These are phyloP conservation scores for Physeter macrocephalus DNA, from an alignment of 2,113 vertebrate genomes.

Conservation along the genomic window DNA sequence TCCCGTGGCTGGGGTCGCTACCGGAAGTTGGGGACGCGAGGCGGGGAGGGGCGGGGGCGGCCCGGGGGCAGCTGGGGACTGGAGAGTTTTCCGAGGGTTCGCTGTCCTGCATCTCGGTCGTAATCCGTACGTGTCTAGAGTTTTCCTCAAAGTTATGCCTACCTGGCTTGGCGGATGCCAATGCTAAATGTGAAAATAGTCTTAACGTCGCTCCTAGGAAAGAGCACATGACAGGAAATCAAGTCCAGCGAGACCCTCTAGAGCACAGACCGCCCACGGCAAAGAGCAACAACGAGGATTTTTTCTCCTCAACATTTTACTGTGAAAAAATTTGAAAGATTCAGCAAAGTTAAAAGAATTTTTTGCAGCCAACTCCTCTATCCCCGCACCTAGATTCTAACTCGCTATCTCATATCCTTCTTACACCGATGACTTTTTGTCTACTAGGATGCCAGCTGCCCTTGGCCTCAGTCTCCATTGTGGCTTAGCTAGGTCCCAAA, in stretches of 20 bases:
- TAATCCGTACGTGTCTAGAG: no score
- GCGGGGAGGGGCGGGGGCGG: neutral
- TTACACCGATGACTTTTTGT: neutral
- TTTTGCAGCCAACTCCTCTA: neutral
- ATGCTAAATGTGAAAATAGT: neutral
- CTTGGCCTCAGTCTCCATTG: neutral
- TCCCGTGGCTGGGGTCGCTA: neutral
- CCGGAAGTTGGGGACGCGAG: neutral
- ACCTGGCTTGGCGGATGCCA: neutral
- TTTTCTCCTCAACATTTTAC: neutral
- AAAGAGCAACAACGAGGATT: neutral
- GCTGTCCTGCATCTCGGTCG: neutral
- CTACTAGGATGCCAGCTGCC: neutral
- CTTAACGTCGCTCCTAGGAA: neutral
- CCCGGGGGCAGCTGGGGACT: neutral
- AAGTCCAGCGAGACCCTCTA: neutral
- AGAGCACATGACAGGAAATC: neutral
- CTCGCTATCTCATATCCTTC: neutral
- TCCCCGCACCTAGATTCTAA: neutral
- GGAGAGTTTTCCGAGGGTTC: neutral
- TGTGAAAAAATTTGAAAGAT: neutral
- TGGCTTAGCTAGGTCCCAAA: neutral
- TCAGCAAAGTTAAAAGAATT: neutral
- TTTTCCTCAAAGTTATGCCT: neutral
- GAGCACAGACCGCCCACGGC: neutral